Conservation (phyloP, 1,140 invertebrate genomes). For the Pachypeltis micranthus region DNA sequence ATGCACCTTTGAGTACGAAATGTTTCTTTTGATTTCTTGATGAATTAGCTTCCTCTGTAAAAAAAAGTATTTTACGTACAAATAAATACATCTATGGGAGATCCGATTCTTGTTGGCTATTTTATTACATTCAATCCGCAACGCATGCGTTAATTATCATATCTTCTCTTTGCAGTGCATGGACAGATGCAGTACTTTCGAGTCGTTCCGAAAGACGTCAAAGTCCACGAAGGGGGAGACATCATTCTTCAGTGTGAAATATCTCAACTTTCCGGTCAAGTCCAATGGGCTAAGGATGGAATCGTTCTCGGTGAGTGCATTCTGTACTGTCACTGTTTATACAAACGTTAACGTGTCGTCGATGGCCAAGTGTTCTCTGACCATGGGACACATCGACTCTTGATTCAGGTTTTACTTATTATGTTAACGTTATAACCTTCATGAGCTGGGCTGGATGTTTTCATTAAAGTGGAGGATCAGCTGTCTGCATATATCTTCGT, state of each 20-base stretch:
- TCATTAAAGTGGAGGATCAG: too few relatives aligned
- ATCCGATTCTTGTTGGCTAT: neutral
- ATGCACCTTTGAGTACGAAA: too few relatives aligned
- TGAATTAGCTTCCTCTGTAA: too few relatives aligned
- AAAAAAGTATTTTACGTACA: too few relatives aligned
- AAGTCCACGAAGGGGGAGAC: slow-evolving; percentile 69
- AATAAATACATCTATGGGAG: too few relatives aligned
- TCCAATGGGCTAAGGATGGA: slow-evolving; percentile 92
- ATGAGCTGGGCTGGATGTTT: too few relatives aligned
- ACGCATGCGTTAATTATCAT: neutral
- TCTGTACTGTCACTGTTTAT: neutral
- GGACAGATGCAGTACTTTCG: slow-evolving; percentile 63
- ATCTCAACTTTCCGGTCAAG: slow-evolving; percentile 65
- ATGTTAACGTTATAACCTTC: too few relatives aligned
- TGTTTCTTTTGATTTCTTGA: too few relatives aligned
- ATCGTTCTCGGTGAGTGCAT: slow-evolving; percentile 68
- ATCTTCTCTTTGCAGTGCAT: slow-evolving; percentile 36
- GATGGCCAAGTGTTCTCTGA: neutral
- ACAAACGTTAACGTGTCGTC: neutral
- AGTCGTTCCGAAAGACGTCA: slow-evolving; percentile 58
- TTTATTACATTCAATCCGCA: neutral
- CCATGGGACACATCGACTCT: too few relatives aligned
- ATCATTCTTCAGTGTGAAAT: slow-evolving; percentile 75
- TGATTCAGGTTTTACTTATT: too few relatives aligned
- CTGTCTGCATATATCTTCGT: too few relatives aligned